Conservation (phyloP, 2,797 vertebrate species). For the Pagetopsis macropterus region DNA sequence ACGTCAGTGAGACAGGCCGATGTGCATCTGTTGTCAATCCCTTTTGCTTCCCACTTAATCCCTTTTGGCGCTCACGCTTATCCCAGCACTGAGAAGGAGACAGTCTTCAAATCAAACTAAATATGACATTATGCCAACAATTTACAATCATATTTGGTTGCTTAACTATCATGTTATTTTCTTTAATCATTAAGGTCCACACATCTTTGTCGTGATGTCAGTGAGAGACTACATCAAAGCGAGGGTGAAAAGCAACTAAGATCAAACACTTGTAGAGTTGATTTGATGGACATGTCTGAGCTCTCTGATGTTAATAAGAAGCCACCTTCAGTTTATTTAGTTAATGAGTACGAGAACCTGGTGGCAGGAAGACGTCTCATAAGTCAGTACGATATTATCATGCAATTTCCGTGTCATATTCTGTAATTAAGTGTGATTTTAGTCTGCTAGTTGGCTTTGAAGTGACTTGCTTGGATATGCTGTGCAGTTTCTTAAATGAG, state of each 20-base stretch:
- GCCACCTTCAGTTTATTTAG: slow-evolving; percentile 23
- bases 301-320: slow-evolving; percentile 34
- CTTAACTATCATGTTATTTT: slow-evolving; percentile 9
- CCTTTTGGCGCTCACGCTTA: slow-evolving; percentile 15
- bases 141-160: slow-evolving; percentile 22
- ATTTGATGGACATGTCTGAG: slow-evolving; percentile 10
- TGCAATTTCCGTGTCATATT: slow-evolving; percentile 4
- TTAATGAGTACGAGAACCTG: slow-evolving; percentile 28
- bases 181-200: slow-evolving; percentile 2
- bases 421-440: slow-evolving; percentile 21
- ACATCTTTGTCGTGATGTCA: background rate
- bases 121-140: slow-evolving; percentile 10
- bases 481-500: background rate
- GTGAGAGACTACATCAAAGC: background rate
- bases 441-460: slow-evolving; percentile 4
- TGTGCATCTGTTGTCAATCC: slow-evolving; percentile 51
- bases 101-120: slow-evolving; percentile 1
- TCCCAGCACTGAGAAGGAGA: slow-evolving; percentile 33
- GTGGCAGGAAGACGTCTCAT: slow-evolving; percentile 25
- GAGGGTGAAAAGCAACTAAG: background rate
- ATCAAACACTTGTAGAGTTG: slow-evolving; percentile 1
- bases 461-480: background rate
- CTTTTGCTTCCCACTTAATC: slow-evolving; percentile 47
- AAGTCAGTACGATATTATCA: slow-evolving; percentile 22
- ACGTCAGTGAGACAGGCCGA: slow-evolving; percentile 48